These are phyloP conservation scores for Zalophus californianus DNA, from an alignment of 2,797 vertebrate genomes.

Conservation along the genomic window DNA sequence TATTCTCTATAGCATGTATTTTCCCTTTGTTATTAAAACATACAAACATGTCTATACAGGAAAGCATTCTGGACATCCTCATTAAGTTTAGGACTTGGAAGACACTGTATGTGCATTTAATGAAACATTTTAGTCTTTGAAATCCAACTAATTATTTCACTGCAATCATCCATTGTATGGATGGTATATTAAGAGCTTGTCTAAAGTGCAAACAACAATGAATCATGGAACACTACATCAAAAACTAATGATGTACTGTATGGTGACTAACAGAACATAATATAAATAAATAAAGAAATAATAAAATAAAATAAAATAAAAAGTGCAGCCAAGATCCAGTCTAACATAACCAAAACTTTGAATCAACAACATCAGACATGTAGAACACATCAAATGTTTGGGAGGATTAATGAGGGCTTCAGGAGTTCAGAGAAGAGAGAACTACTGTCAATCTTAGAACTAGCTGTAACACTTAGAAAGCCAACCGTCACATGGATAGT, in stretches of 20 bases:
- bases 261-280: too few relatives aligned
- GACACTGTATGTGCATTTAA: not conserved
- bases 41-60: not conserved
- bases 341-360: not conserved
- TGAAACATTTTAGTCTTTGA: slow-evolving; percentile 14
- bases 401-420: not conserved
- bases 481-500: rapidly evolving
- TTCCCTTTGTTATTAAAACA: not conserved
- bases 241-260: too few relatives aligned
- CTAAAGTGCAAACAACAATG: not conserved
- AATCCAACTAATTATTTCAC: not conserved
- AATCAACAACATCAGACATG: not conserved
- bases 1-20: not conserved
- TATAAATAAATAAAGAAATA: too few relatives aligned
- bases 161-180: not conserved
- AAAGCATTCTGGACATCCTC: not conserved
- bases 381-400: not conserved
- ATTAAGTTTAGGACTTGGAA: slow-evolving; percentile 1
- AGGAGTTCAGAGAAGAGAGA: not conserved
- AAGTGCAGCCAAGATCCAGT: not conserved
- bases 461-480: not conserved
- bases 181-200: not conserved
- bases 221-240: too few relatives aligned
- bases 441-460: not conserved
- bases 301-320: too few relatives aligned